Conservation (phyloP, 2,888 invertebrate species). For the Limnephilus marmoratus region DNA sequence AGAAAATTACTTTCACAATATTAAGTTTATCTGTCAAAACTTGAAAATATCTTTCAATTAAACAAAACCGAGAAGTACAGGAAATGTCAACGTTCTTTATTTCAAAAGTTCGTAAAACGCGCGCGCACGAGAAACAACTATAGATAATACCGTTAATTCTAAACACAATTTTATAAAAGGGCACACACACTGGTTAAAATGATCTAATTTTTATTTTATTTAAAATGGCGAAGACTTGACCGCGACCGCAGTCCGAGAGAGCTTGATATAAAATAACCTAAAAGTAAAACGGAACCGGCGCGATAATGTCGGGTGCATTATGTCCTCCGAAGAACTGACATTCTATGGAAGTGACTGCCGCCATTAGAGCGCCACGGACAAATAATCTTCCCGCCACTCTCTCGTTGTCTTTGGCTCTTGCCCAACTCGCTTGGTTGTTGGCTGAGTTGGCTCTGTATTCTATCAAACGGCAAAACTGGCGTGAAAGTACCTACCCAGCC, state of each 20-base stretch:
- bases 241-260: constrained; percentile 55
- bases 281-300: constrained; percentile 51
- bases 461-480: constrained; percentile 17
- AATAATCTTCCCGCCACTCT: constrained; percentile 49
- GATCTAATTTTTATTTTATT: constrained; percentile 33
- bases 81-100: not conserved
- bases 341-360: constrained; percentile 4
- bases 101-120: constrained; percentile 8
- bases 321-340: constrained; percentile 50
- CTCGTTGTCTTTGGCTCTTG: constrained; percentile 33
- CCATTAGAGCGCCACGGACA: constrained; percentile 35
- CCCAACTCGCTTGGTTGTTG: constrained; percentile 36
- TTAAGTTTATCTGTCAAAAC: not conserved
- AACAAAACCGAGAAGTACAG: not conserved
- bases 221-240: constrained; percentile 42
- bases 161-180: not conserved
- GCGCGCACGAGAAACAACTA: not conserved
- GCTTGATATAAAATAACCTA: constrained; percentile 55
- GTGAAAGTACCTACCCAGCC: not conserved
- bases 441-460: not conserved
- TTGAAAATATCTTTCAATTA: not conserved
- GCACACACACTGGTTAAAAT: not conserved
- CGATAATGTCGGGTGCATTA: constrained; percentile 55
- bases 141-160: no score
- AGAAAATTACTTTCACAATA: not conserved